phyloP scores from a whole-genome alignment of 2,113 vertebrate genomes.

The Climacteris rufus region DNA sequence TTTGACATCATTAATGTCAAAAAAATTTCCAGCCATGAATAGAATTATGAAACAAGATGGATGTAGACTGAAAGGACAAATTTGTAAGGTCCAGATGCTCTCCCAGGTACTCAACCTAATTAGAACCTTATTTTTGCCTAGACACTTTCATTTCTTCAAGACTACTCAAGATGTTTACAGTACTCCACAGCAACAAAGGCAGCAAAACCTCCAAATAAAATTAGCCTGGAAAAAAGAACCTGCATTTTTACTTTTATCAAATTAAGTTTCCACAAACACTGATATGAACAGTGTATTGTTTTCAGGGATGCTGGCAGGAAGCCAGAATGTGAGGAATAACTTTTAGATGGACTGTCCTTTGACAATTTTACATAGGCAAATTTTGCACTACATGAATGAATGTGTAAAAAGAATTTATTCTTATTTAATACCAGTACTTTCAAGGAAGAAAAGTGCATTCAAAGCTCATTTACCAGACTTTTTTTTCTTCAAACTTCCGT shows the following conservation, averaged over 20 bases:
- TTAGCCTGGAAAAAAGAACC: not conserved
- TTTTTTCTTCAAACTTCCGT: not conserved
- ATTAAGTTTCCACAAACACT: not conserved
- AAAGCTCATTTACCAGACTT: not conserved
- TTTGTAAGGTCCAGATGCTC: not conserved
- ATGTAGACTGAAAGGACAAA: not conserved
- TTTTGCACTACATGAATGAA: not conserved
- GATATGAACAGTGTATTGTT: not conserved
- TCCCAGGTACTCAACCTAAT: not conserved
- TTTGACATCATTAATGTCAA: not conserved
- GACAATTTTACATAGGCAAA: not conserved
- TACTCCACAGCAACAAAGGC: not conserved
- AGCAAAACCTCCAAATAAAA: slow-evolving; percentile 2
- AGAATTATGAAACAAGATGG: not conserved
- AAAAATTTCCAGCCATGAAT: not conserved
- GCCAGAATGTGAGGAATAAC: not conserved
- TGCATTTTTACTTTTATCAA: not conserved
- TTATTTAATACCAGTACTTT: not conserved
- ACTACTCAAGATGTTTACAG: not conserved
- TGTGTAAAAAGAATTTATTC: not conserved
- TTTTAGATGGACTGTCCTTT: not conserved
- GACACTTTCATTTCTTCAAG: not conserved
- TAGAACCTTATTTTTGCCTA: not conserved
- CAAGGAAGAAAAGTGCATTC: not conserved
- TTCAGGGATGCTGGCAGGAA: not conserved